A percentile compares a stretch with the other conserved stretches of the same genome.
Conservation (phyloP, 2,113 vertebrate genomes). For the Elgaria multicarinata region DNA sequence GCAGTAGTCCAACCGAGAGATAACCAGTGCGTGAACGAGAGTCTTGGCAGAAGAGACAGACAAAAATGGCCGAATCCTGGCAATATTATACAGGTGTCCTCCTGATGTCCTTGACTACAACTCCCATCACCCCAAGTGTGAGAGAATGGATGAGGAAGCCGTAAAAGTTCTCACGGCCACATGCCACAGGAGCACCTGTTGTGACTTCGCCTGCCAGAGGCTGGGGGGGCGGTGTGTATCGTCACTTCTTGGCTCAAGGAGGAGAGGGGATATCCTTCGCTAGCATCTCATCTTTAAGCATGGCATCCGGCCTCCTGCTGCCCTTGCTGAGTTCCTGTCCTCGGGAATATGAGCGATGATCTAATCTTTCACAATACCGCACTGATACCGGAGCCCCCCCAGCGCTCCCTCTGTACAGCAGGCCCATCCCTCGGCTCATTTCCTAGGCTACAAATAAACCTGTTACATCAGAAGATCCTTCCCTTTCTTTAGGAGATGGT, state of each 20-base stretch:
- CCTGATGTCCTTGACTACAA: neutral
- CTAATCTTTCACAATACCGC: constrained; percentile 36
- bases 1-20: too few relatives aligned
- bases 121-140: neutral
- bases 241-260: constrained; percentile 64
- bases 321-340: constrained; percentile 66
- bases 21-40: too few relatives aligned
- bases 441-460: constrained; percentile 62
- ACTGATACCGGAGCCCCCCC: constrained; percentile 15
- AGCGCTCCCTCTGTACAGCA: constrained; percentile 20
- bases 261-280: constrained; percentile 68
- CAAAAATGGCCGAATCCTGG: too few relatives aligned
- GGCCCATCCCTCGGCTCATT: constrained; percentile 31
- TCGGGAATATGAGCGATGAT: constrained; percentile 46
- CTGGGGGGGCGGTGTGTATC: neutral
- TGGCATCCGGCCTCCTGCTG: constrained; percentile 65
- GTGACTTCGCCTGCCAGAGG: neutral
- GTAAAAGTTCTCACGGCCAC: neutral
- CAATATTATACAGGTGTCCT: too few relatives aligned
- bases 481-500: constrained; percentile 31
- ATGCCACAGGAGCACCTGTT: constrained; percentile 41
- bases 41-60: too few relatives aligned
- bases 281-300: constrained; percentile 63
- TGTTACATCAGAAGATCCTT: constrained; percentile 50
- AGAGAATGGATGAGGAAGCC: neutral